Percentiles rank a stretch among this genome's conserved stretches.
Evolutionary conservation across 2,113 vertebrate genomes (phyloP).

Genomic region (Willisornis vidua): DNA sequence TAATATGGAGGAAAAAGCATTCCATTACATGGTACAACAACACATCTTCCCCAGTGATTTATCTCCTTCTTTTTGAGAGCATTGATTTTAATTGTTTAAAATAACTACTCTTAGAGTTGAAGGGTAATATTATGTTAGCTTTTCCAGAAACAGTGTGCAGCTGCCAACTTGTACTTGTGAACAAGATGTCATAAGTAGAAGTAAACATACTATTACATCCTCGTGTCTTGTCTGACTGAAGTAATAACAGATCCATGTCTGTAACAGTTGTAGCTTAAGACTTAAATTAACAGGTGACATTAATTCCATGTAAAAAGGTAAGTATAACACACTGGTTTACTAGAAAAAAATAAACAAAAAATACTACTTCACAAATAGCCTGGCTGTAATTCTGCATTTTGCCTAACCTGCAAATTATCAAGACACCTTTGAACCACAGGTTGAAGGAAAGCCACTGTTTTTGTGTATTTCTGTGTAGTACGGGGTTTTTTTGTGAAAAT

Average conservation of each 20-base stretch:
- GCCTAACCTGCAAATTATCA: not conserved
- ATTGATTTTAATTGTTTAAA: not conserved
- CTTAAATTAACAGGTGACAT: not conserved
- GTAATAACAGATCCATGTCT: not conserved
- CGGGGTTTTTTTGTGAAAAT: fast-evolving
- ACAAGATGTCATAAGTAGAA: not conserved
- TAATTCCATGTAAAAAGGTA: not conserved
- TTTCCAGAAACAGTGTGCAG: not conserved
- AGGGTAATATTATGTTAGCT: not conserved
- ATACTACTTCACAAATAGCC: fast-evolving
- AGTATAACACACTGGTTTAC: not conserved
- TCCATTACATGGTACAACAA: not conserved
- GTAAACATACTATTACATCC: not conserved
- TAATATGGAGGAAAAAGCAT: not conserved
- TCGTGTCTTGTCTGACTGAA: not conserved
- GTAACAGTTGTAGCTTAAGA: not conserved
- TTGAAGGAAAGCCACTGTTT: not conserved
- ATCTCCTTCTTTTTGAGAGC: not conserved
- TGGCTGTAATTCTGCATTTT: not conserved
- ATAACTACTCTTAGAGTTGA: not conserved
- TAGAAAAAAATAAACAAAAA: not conserved
- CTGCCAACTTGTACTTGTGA: not conserved
- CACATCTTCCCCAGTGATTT: not conserved
- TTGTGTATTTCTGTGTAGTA: not conserved
- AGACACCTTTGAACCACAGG: not conserved